Evolutionary conservation across 2,888 invertebrate species (phyloP), one percentile per base, ranked within the genome.

Genomic region (Caenorhabditis angaria): DNA sequence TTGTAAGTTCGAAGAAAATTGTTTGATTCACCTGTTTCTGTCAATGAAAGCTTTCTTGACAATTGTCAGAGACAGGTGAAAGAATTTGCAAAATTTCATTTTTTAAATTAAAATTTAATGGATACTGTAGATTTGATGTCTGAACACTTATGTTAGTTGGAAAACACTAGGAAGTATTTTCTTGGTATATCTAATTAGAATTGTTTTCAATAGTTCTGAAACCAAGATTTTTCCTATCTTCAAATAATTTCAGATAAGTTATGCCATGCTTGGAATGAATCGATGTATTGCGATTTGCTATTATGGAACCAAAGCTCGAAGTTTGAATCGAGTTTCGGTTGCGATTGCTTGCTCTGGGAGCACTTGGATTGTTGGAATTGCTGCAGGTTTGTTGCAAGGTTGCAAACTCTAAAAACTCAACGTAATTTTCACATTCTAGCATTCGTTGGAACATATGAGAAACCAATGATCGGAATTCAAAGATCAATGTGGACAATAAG

Each of bases 241-340:
- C n/a, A n/a, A n/a, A n/a, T n/a, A n/a, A n/a, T 73, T 74, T 57
- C 65, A 79, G 78, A 72, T 79, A 24, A 80, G 80, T 63, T 80
- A 80, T 61, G 80, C 80, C 3, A 67, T 80, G 69, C 64, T 80
- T 1, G 80, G 80, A 50, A 65, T 77, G 69, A 82, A 82, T 61
- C 76, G 85, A 8, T 85, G 85, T 62, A 85, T 85, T 41, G 85
- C 85, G 1, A 85, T 85, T 47, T 83, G 85, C 66, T 85, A 80
- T 68, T 85, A 85, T 69, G 84, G 85, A 22, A 85, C 85, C 10
- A 77, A 78, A 66, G 85, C 85, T 20, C 75, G 79, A 55, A 57
- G 71, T 6, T 63, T 85, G 29, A 85, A 85, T 70, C 77, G 81
- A 51, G 84, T 85, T 14, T 81, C 81, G 1, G 79, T 85, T 8